Percentiles rank a stretch among this genome's conserved stretches.
Conservation (phyloP, 2,888 invertebrate species). For the Eumacrocentrus americanus region DNA sequence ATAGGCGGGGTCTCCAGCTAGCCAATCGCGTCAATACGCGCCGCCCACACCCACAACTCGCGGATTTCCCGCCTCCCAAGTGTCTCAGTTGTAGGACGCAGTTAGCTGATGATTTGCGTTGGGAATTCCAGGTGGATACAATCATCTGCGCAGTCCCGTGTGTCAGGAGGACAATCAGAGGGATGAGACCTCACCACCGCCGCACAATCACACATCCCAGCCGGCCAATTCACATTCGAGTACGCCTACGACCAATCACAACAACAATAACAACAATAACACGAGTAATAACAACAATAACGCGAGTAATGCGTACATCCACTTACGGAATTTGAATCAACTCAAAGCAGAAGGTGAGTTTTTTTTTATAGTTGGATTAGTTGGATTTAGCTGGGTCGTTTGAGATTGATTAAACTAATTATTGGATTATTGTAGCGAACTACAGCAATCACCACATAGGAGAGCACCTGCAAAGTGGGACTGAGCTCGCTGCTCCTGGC, state of each 20-base stretch:
- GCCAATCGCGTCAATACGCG: neutral
- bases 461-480: conserved; percentile 53
- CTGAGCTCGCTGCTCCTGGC: conserved; percentile 46
- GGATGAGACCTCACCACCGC: conserved; percentile 59
- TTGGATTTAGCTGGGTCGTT: neutral
- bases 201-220: conserved; percentile 54
- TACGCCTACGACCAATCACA: conserved; percentile 53
- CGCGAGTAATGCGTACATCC: conserved; percentile 57
- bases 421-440: conserved; percentile 47
- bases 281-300: conserved; percentile 50
- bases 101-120: conserved; percentile 10
- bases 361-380: conserved; percentile 1
- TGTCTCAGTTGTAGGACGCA: neutral
- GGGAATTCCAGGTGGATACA: conserved; percentile 64
- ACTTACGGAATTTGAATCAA: conserved; percentile 57
- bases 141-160: conserved; percentile 65
- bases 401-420: neutral
- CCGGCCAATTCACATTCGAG: conserved; percentile 55
- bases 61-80: neutral
- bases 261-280: conserved; percentile 49
- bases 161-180: conserved; percentile 60
- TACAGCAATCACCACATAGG: conserved; percentile 58
- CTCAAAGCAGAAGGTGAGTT: conserved; percentile 58
- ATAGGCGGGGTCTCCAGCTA: neutral
- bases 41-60: neutral